Evolutionary conservation across 2,797 vertebrate genomes (phyloP).

Genomic region (Squalus acanthias): DNA sequence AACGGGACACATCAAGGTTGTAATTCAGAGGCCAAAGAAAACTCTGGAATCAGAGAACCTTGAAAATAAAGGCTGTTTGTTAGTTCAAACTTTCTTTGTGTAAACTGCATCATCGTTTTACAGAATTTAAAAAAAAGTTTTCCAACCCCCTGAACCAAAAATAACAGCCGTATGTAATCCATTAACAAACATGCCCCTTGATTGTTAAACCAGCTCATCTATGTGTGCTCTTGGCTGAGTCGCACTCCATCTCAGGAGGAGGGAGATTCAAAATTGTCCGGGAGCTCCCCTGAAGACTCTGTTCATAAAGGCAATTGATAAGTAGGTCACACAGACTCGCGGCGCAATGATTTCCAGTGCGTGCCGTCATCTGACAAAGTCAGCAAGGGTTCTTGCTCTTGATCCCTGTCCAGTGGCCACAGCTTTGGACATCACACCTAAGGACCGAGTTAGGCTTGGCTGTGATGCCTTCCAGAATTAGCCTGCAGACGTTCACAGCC

Average conservation of each 20-base stretch:
- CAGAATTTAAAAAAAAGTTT: not conserved
- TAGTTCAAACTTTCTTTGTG: not conserved
- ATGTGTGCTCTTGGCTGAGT: no score
- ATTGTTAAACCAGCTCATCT: not conserved
- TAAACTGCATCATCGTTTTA: not conserved
- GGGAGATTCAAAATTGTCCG: no score
- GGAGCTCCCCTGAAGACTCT: no score
- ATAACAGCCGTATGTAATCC: not conserved
- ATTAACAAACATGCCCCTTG: not conserved
- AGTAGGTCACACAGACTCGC: no score
- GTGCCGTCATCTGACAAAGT: not conserved
- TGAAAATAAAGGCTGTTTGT: not conserved
- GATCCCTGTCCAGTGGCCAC: not conserved
- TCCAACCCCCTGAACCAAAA: not conserved
- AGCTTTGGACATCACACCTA: not conserved
- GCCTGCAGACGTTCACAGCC: not conserved
- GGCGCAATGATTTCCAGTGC: no score
- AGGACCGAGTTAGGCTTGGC: not conserved
- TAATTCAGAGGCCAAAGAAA: not conserved
- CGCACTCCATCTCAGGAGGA: no score
- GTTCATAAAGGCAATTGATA: no score
- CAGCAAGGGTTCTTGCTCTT: not conserved
- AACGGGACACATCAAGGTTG: not conserved
- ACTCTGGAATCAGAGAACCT: not conserved
- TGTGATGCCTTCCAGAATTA: not conserved